These are phyloP conservation scores for Cephus sareptanus DNA, from an alignment of 2,888 invertebrate species.

Conservation along the genomic window DNA sequence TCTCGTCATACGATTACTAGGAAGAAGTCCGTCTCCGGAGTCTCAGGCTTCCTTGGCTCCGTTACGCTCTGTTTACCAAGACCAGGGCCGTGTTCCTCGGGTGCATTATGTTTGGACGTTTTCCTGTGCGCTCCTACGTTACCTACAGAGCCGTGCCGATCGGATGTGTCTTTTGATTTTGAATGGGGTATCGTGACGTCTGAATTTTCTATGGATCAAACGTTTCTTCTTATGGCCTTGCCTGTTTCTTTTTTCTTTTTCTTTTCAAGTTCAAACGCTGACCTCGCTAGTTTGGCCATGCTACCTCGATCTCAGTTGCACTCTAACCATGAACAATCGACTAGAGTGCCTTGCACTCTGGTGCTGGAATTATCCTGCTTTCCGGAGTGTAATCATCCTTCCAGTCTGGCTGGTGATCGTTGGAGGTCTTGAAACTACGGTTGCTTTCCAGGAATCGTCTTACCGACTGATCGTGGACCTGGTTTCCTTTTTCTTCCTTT, in stretches of 20 bases:
- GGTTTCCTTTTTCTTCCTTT: neutral
- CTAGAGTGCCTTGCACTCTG: neutral
- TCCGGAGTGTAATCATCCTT: neutral
- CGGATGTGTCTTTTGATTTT: neutral
- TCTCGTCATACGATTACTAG: neutral
- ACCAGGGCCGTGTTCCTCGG: neutral
- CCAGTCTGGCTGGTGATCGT: neutral
- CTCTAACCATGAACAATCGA: neutral
- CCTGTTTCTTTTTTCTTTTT: neutral
- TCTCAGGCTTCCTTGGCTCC: constrained; percentile 23
- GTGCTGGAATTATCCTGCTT: neutral
- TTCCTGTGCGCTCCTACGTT: neutral
- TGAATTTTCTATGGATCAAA: neutral
- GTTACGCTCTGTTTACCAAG: constrained; percentile 51
- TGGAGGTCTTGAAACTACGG: neutral
- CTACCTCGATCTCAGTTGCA: neutral
- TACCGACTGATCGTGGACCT: neutral
- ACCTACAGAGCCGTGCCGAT: neutral
- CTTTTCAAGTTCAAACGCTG: neutral
- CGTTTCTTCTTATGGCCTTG: neutral
- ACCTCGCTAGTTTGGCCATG: neutral
- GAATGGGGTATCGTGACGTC: neutral
- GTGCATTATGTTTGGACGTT: neutral
- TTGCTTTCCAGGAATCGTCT: neutral
- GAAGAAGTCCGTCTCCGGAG: neutral